phyloP scores from a whole-genome alignment of 2,888 invertebrate genomes.

The Julus scanicus region DNA sequence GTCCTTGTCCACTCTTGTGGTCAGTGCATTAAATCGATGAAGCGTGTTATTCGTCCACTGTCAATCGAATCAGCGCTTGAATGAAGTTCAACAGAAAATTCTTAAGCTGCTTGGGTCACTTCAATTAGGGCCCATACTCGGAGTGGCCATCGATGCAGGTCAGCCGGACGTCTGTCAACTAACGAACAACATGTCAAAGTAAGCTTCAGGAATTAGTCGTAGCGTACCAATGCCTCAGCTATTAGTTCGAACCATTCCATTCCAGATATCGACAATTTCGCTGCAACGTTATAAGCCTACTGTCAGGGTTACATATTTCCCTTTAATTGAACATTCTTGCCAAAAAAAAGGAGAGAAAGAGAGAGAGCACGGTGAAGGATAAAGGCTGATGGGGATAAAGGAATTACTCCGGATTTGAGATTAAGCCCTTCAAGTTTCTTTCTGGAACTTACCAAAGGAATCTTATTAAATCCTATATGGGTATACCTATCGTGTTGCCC shows the following conservation, averaged over 20 bases:
- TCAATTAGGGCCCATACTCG: background rate
- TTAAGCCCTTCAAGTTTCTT: slow-evolving; percentile 28
- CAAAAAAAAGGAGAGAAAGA: background rate
- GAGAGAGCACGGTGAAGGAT: background rate
- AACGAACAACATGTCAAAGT: slow-evolving; percentile 21
- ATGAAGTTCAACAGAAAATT: slow-evolving; percentile 30
- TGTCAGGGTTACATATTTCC: slow-evolving; percentile 21
- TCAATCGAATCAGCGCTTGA: slow-evolving; percentile 27
- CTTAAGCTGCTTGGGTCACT: slow-evolving; percentile 19
- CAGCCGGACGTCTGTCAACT: slow-evolving; percentile 25
- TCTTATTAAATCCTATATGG: background rate
- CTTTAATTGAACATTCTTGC: slow-evolving; percentile 29
- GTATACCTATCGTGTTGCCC: background rate
- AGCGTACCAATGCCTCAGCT: background rate
- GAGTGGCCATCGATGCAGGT: slow-evolving; percentile 26
- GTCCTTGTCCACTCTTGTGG: slow-evolving; percentile 19
- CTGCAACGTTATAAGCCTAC: slow-evolving; percentile 28
- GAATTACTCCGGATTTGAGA: slow-evolving; percentile 21
- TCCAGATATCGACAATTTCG: slow-evolving; percentile 5
- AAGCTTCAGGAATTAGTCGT: slow-evolving; percentile 20
- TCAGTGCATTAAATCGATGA: slow-evolving; percentile 29
- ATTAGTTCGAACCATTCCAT: background rate
- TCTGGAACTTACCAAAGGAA: slow-evolving; percentile 11
- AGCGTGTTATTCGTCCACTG: slow-evolving; percentile 25
- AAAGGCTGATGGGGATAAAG: slow-evolving; percentile 13